phyloP scores from a whole-genome alignment of 2,113 vertebrate genomes.

The Erinaceus europaeus region DNA sequence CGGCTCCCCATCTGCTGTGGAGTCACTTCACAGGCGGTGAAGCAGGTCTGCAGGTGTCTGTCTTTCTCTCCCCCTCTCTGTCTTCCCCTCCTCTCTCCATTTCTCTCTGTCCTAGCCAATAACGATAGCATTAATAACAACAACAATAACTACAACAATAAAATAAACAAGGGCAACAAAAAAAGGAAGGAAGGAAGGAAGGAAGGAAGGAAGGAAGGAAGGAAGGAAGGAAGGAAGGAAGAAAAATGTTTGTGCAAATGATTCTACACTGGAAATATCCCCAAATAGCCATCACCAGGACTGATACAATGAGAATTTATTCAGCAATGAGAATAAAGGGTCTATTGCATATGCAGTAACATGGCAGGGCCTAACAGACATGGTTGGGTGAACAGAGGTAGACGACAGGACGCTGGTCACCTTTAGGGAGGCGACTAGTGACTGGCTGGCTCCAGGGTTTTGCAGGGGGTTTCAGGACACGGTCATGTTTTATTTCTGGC shows the following conservation, averaged over 20 bases:
- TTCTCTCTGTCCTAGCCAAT: no score
- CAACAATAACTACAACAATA: no score
- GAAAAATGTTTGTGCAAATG: neutral
- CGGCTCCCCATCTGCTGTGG: no score
- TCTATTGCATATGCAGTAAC: neutral
- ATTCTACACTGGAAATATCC: neutral
- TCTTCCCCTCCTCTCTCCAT: no score
- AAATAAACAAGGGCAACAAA: no score
- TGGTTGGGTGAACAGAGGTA: neutral
- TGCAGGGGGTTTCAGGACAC: neutral
- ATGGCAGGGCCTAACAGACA: neutral
- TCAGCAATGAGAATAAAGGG: slow-evolving; percentile 26
- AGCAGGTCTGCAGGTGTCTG: no score
- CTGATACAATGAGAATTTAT: neutral
- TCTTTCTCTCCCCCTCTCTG: no score
- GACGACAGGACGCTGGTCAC: neutral
- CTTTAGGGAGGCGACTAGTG: neutral
- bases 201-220: no score
- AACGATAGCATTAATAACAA: no score
- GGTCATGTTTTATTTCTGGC: neutral
- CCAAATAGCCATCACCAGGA: slow-evolving; percentile 4
- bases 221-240: neutral
- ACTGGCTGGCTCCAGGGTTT: neutral
- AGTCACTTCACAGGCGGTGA: no score
- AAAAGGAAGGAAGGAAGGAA: no score